Evolutionary conservation across 1,140 invertebrate species (phyloP).

Genomic region (Scaptodrosophila lebanonensis): DNA sequence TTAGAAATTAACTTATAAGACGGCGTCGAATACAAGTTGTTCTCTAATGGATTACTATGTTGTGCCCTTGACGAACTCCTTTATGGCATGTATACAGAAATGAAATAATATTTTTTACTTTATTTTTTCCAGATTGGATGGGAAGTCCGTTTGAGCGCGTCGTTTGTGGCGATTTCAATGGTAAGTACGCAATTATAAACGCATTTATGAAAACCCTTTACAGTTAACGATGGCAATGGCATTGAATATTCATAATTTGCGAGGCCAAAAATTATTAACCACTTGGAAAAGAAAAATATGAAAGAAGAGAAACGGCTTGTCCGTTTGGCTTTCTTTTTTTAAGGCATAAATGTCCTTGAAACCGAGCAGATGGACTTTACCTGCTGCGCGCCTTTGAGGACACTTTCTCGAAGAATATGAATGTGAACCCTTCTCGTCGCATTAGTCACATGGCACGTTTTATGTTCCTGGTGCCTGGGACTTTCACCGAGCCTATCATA

Average conservation of each 20-base stretch:
- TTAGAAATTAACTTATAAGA: no score
- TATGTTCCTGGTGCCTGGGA: conserved; percentile 34
- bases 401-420: conserved; percentile 18
- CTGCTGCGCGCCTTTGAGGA: conserved; percentile 23
- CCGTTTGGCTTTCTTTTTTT: conserved; percentile 29
- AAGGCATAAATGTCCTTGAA: conserved; percentile 47
- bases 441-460: conserved; percentile 45
- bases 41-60: no score
- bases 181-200: conserved; percentile 77
- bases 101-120: conserved; percentile 19
- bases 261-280: conserved; percentile 12
- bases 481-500: conserved; percentile 50
- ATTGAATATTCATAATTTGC: conserved; percentile 15
- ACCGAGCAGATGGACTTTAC: conserved; percentile 1
- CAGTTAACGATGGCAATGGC: conserved; percentile 48
- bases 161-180: conserved; percentile 92
- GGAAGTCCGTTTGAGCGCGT: conserved; percentile 90
- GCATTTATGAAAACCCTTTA: conserved; percentile 49
- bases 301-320: conserved; percentile 12
- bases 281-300: conserved; percentile 6
- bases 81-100: conserved; percentile 14
- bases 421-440: conserved; percentile 44
- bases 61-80: conserved; percentile 19
- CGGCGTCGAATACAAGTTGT: no score
- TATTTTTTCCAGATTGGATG: conserved; percentile 89